Conservation (phyloP, 2,113 vertebrate species). For the Sialia sialis region DNA sequence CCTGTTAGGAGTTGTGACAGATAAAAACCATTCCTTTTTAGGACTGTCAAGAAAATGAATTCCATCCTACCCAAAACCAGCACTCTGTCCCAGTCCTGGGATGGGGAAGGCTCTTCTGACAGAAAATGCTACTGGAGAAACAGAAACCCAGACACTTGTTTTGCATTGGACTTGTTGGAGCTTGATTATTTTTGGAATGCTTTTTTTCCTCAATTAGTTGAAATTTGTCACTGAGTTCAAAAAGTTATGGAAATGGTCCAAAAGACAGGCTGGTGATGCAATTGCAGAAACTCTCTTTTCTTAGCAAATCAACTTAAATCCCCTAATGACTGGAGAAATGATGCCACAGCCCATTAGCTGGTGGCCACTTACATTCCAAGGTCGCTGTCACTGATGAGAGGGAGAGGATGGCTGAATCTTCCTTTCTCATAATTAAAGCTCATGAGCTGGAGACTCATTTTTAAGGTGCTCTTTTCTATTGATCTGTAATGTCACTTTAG, state of each 20-base stretch:
- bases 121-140: neutral
- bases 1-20: neutral
- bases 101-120: neutral
- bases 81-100: neutral
- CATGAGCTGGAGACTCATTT: neutral
- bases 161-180: neutral
- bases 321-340: neutral
- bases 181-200: neutral
- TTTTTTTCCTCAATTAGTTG: neutral
- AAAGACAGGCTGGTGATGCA: neutral
- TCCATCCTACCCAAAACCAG: neutral
- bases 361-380: neutral
- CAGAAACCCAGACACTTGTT: neutral
- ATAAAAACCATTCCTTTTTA: neutral
- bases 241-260: neutral
- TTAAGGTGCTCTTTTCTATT: neutral
- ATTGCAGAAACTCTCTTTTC: neutral
- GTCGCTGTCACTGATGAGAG: neutral
- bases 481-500: neutral
- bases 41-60: neutral
- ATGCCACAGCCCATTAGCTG: neutral
- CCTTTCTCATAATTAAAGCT: conserved; percentile 3
- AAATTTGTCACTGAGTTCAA: neutral
- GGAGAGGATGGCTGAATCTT: neutral
- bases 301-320: neutral